These are phyloP conservation scores for Colletes collaris DNA, from an alignment of 2,888 invertebrate species.

Conservation along the genomic window DNA sequence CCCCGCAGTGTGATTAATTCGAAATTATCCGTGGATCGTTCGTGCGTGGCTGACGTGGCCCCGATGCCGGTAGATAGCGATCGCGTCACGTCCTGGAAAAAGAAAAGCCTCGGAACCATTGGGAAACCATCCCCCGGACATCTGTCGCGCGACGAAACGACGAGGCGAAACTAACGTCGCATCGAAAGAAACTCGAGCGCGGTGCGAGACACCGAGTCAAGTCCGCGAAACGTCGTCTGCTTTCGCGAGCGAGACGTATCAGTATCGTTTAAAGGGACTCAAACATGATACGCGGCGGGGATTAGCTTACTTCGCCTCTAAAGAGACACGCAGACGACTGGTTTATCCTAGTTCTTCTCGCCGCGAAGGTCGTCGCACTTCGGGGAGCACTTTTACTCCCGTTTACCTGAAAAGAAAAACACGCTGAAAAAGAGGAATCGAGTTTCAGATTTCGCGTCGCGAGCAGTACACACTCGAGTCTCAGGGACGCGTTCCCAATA, in stretches of 20 bases:
- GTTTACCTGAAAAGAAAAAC: conserved; percentile 35
- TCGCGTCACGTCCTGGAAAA: neutral
- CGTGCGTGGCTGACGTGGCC: neutral
- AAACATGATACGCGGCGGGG: conserved; percentile 51
- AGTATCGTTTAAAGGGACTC: conserved; percentile 55
- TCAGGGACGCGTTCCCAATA: neutral
- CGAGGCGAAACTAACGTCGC: neutral
- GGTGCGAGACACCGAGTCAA: neutral
- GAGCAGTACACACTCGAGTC: neutral
- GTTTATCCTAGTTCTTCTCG: conserved; percentile 56
- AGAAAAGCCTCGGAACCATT: neutral
- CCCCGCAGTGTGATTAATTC: conserved; percentile 38
- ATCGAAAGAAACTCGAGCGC: conserved; percentile 9
- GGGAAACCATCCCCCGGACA: neutral
- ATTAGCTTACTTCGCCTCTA: conserved; percentile 48
- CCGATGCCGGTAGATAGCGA: neutral
- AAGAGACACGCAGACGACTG: conserved; percentile 51
- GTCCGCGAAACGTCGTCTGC: conserved; percentile 14
- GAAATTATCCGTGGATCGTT: conserved; percentile 15
- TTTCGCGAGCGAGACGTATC: conserved; percentile 41
- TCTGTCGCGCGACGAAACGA: conserved; percentile 1
- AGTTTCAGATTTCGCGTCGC: conserved; percentile 26
- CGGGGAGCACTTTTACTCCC: conserved; percentile 32
- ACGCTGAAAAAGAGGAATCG: conserved; percentile 34
- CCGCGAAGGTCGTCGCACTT: conserved; percentile 55